Evolutionary conservation across 2,888 invertebrate genomes (phyloP), one percentile per base, ranked within the genome.

Genomic region (Baccha elongata): DNA sequence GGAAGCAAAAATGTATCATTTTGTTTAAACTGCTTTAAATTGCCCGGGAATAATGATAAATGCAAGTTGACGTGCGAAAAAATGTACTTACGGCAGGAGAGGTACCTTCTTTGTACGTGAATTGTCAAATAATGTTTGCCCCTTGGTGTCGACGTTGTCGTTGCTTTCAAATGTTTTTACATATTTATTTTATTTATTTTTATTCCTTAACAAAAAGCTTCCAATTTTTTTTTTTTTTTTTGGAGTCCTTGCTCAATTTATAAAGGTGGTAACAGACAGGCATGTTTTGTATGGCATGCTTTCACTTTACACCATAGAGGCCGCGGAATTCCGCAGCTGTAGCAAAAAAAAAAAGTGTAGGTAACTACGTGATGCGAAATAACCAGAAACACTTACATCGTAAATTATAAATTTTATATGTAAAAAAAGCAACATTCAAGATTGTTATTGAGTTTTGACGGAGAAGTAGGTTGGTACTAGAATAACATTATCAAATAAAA

Each of bases 11-110:
- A 35, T 64, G 64, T 74, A 65, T 69, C 74, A 69, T 80, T 80
- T 64, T 71, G 60, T 60, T 72, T 76, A 83, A 76, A 76, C 76
- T 76, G 67, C 76, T 76, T 83, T 76, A 83, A 83, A 83, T 72
- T 76, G 72, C 42, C 72, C 62, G 62, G 13, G 62, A 83, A 83
- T 72, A 83, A 83, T 83, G 81, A 83, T 83, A 83, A 83, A 81
- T 81, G 76, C 76, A 81, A 65, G 75, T 65, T 62, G 81, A 83
- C 81, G 81, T 83, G 81, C 81, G 67, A 83, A 81, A 81, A 69
- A 69, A 46, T 75, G 26, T 60, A 46, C 69, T 65, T 60, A 75
- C 71, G 75, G 60, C 44, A 60, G 10, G 52, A 58, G 44, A 64
- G 75, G n/a, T n/a, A n/a, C n/a, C n/a, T n/a, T n/a, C n/a, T n/a